These are phyloP conservation scores for Caenorhabditis tropicalis DNA, from an alignment of 1,140 invertebrate genomes.

Conservation along the genomic window DNA sequence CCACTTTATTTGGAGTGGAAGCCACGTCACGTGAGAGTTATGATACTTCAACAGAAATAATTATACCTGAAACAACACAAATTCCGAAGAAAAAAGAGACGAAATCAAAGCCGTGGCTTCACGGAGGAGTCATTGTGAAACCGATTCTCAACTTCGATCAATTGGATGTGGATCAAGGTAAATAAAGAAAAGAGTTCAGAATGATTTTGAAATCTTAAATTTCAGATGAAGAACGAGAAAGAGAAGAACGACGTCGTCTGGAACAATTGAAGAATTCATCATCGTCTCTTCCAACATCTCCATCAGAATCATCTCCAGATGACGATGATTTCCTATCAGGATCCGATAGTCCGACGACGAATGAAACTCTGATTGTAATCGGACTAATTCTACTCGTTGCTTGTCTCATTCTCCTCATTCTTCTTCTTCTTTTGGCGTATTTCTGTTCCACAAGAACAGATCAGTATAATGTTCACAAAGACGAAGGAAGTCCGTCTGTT, in stretches of 20 bases:
- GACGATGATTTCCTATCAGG: not conserved
- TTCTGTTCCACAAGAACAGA: not conserved
- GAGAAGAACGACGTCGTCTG: not conserved
- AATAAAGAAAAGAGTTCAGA: not conserved
- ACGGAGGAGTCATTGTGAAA: constrained; percentile 19
- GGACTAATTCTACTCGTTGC: not conserved
- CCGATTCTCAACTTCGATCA: constrained; percentile 25
- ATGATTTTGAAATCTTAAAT: not conserved
- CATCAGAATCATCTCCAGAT: not conserved
- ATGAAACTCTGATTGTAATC: constrained; percentile 19
- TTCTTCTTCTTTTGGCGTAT: constrained; percentile 20
- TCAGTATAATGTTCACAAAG: not conserved
- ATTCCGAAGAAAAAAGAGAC: not conserved
- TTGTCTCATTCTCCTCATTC: not conserved
- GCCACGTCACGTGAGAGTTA: not conserved
- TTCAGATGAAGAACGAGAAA: not conserved
- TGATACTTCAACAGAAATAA: not conserved
- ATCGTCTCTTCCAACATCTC: not conserved
- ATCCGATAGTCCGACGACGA: not conserved
- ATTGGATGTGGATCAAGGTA: constrained; percentile 37
- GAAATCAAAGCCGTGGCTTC: constrained; percentile 22
- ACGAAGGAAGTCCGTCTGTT: not conserved
- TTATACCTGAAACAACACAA: not conserved
- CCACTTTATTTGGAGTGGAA: not conserved
- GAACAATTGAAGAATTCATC: not conserved